These are phyloP conservation scores for Grantiella picta DNA, from an alignment of 2,113 vertebrate genomes.

Conservation along the genomic window DNA sequence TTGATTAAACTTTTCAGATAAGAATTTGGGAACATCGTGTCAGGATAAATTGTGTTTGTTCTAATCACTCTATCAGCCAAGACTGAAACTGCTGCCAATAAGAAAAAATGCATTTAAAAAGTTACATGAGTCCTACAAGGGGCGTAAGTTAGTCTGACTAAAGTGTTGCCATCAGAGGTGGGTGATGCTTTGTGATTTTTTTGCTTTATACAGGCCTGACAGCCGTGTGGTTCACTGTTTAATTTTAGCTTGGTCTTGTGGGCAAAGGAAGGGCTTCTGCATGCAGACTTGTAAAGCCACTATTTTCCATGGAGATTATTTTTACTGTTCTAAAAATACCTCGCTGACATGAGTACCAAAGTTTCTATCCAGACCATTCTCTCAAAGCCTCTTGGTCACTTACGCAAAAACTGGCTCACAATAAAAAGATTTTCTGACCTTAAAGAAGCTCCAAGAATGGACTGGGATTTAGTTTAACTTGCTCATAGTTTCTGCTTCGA, in stretches of 20 bases:
- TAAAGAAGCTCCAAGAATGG: slow-evolving; percentile 16
- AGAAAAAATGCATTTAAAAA: background rate
- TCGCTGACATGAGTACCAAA: background rate
- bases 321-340: slow-evolving; percentile 56
- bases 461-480: slow-evolving; percentile 32
- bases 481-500: slow-evolving; percentile 15
- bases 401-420: slow-evolving; percentile 31
- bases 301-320: slow-evolving; percentile 45
- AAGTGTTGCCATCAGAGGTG: background rate
- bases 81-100: background rate
- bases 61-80: background rate
- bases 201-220: background rate
- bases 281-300: slow-evolving; percentile 30
- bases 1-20: slow-evolving; percentile 20
- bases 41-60: background rate
- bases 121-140: background rate
- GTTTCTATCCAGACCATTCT: slow-evolving; percentile 15
- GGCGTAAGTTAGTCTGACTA: background rate
- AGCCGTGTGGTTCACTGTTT: background rate
- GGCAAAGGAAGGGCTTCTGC: slow-evolving; percentile 26
- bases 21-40: background rate
- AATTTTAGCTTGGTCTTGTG: slow-evolving; percentile 17
- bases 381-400: slow-evolving; percentile 48
- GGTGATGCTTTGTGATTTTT: background rate
- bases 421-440: slow-evolving; percentile 52